phyloP scores from a whole-genome alignment of 2,888 invertebrate genomes.

The Thereva nobilitata region DNA sequence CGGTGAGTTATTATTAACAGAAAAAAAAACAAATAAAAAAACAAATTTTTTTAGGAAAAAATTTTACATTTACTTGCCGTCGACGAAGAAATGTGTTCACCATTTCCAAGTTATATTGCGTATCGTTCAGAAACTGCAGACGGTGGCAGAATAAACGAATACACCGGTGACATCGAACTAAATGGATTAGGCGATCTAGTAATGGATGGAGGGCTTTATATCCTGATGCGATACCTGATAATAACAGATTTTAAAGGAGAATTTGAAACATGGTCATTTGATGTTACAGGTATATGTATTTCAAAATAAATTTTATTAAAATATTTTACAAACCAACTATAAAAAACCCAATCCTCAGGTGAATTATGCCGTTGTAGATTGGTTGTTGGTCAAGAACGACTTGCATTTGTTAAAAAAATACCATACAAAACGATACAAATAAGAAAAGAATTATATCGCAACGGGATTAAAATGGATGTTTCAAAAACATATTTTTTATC shows the following conservation, averaged over 20 bases:
- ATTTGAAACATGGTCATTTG: constrained; percentile 50
- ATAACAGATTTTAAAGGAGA: constrained; percentile 49
- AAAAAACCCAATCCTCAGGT: constrained; percentile 1
- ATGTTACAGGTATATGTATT: constrained; percentile 45
- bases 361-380: constrained; percentile 19
- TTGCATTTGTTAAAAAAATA: constrained; percentile 10
- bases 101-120: background rate
- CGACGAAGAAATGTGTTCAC: background rate
- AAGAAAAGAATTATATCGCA: constrained; percentile 9
- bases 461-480: constrained; percentile 5
- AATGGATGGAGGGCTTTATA: constrained; percentile 51
- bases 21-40: background rate
- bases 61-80: background rate
- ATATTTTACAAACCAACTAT: no score
- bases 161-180: background rate
- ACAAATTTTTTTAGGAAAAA: background rate
- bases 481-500: constrained; percentile 31
- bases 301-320: no score
- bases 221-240: constrained; percentile 50
- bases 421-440: constrained; percentile 23
- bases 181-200: constrained; percentile 46
- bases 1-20: background rate
- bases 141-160: background rate
- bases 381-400: constrained; percentile 17
- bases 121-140: background rate